A percentile compares a stretch with the other conserved stretches of the same genome.
These are phyloP conservation scores for Melanostoma scalare DNA, from an alignment of 2,888 invertebrate species.

Conservation along the genomic window DNA sequence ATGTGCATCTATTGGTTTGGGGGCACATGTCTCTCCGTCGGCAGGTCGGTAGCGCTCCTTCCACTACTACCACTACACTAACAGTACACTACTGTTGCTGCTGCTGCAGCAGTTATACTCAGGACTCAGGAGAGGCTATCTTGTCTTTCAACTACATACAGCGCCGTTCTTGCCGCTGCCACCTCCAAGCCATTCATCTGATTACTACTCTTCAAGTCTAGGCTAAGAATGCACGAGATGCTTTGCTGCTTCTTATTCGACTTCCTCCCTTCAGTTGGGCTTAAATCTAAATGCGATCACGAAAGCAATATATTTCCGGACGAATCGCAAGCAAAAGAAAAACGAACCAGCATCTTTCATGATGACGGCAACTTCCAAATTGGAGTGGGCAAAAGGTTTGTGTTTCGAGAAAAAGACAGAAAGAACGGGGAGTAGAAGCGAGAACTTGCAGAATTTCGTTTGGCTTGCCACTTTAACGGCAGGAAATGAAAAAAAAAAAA, in stretches of 20 bases:
- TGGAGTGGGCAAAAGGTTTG: slow-evolving; percentile 27
- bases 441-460: slow-evolving; percentile 62
- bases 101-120: slow-evolving; percentile 42
- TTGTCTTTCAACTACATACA: slow-evolving; percentile 58
- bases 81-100: slow-evolving; percentile 5
- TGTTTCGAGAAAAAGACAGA: slow-evolving; percentile 11
- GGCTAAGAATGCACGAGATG: slow-evolving; percentile 49
- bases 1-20: slow-evolving; percentile 70
- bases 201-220: slow-evolving; percentile 62
- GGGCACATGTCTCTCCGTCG: slow-evolving; percentile 51
- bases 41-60: too few relatives aligned
- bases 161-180: background rate
- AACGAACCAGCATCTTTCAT: slow-evolving; percentile 65
- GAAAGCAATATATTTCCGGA: slow-evolving; percentile 77
- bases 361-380: slow-evolving; percentile 58
- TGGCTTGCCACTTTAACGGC: slow-evolving; percentile 68
- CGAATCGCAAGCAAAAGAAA: slow-evolving; percentile 63
- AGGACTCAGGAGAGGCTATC: slow-evolving; percentile 66
- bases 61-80: too few relatives aligned
- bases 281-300: slow-evolving; percentile 77
- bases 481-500: slow-evolving; percentile 64
- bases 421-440: slow-evolving; percentile 10
- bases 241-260: slow-evolving; percentile 51
- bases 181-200: slow-evolving; percentile 59
- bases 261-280: slow-evolving; percentile 62